Percentiles rank a stretch among this genome's conserved stretches.
Conservation (phyloP, 1,140 invertebrate species). For the Papilio machaon region DNA sequence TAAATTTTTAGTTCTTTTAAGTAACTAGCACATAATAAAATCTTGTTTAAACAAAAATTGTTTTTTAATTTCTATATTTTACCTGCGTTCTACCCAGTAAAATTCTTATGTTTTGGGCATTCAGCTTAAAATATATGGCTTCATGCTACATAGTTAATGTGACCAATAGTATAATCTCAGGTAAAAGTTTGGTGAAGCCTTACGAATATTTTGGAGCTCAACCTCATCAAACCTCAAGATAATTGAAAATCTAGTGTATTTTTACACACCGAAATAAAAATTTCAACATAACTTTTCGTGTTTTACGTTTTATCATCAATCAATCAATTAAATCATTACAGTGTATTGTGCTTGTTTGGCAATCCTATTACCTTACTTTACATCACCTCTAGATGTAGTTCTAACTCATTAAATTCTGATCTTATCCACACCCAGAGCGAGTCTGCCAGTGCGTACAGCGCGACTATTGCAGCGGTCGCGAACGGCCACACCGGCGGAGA, state of each 20-base stretch:
- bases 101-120: not conserved
- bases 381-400: not conserved
- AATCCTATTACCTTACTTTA: not conserved
- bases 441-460: conserved; percentile 77
- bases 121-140: not conserved
- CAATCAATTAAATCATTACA: not conserved
- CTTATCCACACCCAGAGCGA: conserved; percentile 61
- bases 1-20: too few species aligned
- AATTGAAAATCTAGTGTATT: not conserved
- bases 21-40: too few species aligned
- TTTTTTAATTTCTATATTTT: not conserved
- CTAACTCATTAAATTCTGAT: not conserved
- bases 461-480: conserved; percentile 81
- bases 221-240: not conserved
- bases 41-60: not conserved
- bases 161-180: not conserved
- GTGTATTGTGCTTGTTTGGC: not conserved
- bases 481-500: conserved; percentile 79
- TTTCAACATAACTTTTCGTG: not conserved
- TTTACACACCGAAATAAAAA: too few species aligned
- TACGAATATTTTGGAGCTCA: not conserved
- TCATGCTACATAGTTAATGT: not conserved
- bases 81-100: not conserved
- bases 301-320: not conserved
- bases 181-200: not conserved